A percentile compares a stretch with the other conserved stretches of the same genome.
Conservation (phyloP, 2,113 vertebrate species). For the Caranx melampygus region DNA sequence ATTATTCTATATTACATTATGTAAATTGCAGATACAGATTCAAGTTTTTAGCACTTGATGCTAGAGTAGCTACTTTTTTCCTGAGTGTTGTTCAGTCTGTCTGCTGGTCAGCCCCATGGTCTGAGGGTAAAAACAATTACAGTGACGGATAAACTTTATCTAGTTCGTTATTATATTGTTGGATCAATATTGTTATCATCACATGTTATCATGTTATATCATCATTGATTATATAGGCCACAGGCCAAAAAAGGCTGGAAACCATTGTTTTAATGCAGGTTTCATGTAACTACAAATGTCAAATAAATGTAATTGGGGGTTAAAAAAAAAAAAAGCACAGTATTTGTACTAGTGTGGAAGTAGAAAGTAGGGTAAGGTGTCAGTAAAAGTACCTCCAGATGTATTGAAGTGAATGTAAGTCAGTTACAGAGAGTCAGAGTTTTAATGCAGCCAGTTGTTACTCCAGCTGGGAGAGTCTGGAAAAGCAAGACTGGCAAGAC, state of each 20-base stretch:
- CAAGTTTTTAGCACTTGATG: no score
- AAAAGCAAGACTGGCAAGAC: conserved; percentile 69
- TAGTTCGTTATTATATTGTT: no score
- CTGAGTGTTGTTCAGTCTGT: no score
- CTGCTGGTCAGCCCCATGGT: no score
- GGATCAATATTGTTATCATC: no score
- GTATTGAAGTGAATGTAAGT: not conserved
- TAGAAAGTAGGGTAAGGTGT: not conserved
- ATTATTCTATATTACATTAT: no score
- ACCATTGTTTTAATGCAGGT: not conserved
- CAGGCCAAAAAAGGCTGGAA: not conserved
- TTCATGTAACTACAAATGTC: not conserved
- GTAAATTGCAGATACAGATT: no score
- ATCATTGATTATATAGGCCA: not conserved
- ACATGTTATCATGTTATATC: no score
- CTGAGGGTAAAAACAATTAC: no score
- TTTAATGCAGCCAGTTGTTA: conserved; percentile 67
- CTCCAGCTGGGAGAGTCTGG: conserved; percentile 77
- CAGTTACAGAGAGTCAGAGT: conserved; percentile 5
- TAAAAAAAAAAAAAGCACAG: not conserved
- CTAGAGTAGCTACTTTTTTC: no score
- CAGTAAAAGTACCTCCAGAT: not conserved
- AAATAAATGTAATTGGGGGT: not conserved
- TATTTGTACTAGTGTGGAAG: no score
- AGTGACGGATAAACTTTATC: no score